These are phyloP conservation scores for Romanomermis culicivorax DNA, from an alignment of 2,888 invertebrate species.

Conservation along the genomic window DNA sequence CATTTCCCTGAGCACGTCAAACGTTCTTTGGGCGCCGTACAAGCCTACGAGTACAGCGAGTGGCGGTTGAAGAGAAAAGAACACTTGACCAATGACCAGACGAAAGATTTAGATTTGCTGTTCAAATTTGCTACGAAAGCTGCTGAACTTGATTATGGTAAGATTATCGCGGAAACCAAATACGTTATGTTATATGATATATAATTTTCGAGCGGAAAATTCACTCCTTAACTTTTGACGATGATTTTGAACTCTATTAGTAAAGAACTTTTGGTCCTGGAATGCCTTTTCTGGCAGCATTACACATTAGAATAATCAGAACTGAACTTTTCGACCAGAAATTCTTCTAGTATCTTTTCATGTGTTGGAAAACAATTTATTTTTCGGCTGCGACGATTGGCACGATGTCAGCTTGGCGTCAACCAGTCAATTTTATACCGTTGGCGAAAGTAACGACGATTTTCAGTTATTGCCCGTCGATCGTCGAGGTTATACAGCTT, in stretches of 20 bases:
- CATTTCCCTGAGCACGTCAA: background rate
- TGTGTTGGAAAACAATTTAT: no score
- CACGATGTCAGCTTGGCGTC: constrained; percentile 1
- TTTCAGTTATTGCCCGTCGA: background rate
- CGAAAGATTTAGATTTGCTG: background rate
- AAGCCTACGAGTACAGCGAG: background rate
- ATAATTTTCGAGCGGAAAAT: no score
- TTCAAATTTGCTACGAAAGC: background rate
- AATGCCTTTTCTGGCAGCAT: no score
- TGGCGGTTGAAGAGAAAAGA: background rate
- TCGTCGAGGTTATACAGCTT: background rate
- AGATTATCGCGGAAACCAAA: no score
- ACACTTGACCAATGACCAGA: background rate
- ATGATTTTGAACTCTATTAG: no score
- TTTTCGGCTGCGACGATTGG: constrained; percentile 3
- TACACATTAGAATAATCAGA: no score
- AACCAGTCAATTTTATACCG: background rate
- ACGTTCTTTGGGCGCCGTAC: constrained; percentile 1
- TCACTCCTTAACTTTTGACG: no score
- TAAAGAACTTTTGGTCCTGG: no score
- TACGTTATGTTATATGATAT: no score
- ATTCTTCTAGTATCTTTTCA: no score
- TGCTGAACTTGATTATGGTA: constrained; percentile 4
- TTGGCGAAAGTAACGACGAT: background rate
- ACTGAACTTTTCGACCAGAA: no score